Base-by-base conservation (phyloP, 2,113 vertebrate genomes). In the Cyprinodon variegatus region DNA sequence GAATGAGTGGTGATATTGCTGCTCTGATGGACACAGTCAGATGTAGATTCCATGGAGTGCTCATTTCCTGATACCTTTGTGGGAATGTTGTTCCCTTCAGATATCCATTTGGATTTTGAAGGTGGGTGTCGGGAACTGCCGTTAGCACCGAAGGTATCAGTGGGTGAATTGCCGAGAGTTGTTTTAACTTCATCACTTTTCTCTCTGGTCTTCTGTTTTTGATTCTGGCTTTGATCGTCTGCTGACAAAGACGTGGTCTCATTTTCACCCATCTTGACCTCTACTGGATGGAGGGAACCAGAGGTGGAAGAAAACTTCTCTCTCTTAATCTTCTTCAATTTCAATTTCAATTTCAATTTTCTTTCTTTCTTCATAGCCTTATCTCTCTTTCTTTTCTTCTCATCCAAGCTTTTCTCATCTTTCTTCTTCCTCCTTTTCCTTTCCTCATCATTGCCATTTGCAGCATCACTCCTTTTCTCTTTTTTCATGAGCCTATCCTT, bases 341-440 rank as follows among this genome's bases (percentile, higher is more conserved):
- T 67, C 15, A 59, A 66, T 71, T 81, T 90, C 69, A 72, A 65
- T 22, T 50, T 15, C 20, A 77, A 50, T 78, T 87, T 82, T 68
- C 70, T 68, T 39, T 93, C 77, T 45, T 72, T 91, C 65, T 70
- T 88, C 11, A 39, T 61, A 20, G 64, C 37, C 83, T 76, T 94
- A 14, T 89, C 86, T 78, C 66, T 76, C 76, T 88, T 89, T 84
- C 85, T 89, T 81, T 90, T 91, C 62, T 77, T 87, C 69, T 90
- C 84, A 0, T 61, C 59, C 39, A 79, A 10, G 20, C 67, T 82
- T 61, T 83, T 88, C 37, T 87, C 90, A 17, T 93, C 87, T 66
- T 88, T 90, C 77, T 86, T 93, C 78, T 88, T 92, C 38, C 84
- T 85, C 61, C 82, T 89, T 74, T 89, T 93, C 74, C 81, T 88